phyloP scores from a whole-genome alignment of 2,113 vertebrate genomes.

The Xenopus tropicalis region UCB_Xtro_10.0 CM004445.2:100539001-100539500 shows the following conservation, averaged over 20 bases:
- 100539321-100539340: background rate
- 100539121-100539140: background rate
- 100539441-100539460: background rate
- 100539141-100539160: constrained; percentile 6
- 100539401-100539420: no score
- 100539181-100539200: constrained; percentile 28
- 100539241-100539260: constrained; percentile 27
- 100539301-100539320: background rate
- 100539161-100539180: constrained; percentile 19
- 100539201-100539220: constrained; percentile 12
- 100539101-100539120: constrained; percentile 16
- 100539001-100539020: background rate
- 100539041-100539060: background rate
- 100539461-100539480: background rate
- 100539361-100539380: no score
- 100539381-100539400: no score
- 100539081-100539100: constrained; percentile 3
- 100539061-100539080: background rate
- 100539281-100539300: constrained; percentile 2
- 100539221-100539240: constrained; percentile 35
- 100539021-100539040: constrained; percentile 8
- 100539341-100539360: background rate
- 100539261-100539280: background rate
- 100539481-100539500: no score
- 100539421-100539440: no score